Percentiles rank a stretch among this genome's conserved stretches.
Conservation (phyloP, 2,888 invertebrate species). For the Nemoura dubitans region DNA sequence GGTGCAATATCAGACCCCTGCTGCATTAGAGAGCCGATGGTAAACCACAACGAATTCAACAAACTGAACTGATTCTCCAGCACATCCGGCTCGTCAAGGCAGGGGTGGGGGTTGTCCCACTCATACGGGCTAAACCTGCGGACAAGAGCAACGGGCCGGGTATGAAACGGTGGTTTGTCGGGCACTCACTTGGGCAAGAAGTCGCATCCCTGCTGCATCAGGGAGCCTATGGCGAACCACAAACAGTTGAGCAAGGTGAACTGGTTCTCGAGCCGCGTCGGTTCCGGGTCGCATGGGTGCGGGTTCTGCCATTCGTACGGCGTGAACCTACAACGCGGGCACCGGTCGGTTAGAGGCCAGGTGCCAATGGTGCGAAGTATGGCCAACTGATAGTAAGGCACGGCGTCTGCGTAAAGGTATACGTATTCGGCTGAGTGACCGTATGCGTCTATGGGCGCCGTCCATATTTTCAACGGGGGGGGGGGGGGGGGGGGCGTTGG, state of each 20-base stretch:
- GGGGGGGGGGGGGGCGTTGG: too few relatives aligned
- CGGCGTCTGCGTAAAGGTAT: too few relatives aligned
- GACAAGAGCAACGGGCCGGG: conserved; percentile 35
- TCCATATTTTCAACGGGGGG: too few relatives aligned
- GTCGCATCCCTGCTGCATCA: conserved; percentile 97
- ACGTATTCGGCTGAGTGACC: too few relatives aligned
- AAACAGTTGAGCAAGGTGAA: conserved; percentile 93
- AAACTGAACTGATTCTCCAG: conserved; percentile 91
- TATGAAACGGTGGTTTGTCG: conserved; percentile 51
- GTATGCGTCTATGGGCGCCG: too few relatives aligned
- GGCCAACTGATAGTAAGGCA: neutral
- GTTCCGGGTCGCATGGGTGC: conserved; percentile 85
- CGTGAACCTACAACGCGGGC: conserved; percentile 74
- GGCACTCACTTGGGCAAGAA: conserved; percentile 88
- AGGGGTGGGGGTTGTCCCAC: conserved; percentile 89
- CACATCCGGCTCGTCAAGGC: conserved; percentile 84
- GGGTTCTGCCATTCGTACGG: conserved; percentile 97
- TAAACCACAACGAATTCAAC: conserved; percentile 94
- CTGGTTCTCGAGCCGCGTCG: conserved; percentile 87
- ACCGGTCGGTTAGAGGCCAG: conserved; percentile 9
- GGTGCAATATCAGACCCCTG: conserved; percentile 93
- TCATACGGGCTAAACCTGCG: conserved; percentile 91
- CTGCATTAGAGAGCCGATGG: conserved; percentile 91
- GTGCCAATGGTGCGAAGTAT: neutral
- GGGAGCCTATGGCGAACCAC: conserved; percentile 91